Evolutionary conservation across 2,888 invertebrate species (phyloP).

Genomic region (Melieria picta): DNA sequence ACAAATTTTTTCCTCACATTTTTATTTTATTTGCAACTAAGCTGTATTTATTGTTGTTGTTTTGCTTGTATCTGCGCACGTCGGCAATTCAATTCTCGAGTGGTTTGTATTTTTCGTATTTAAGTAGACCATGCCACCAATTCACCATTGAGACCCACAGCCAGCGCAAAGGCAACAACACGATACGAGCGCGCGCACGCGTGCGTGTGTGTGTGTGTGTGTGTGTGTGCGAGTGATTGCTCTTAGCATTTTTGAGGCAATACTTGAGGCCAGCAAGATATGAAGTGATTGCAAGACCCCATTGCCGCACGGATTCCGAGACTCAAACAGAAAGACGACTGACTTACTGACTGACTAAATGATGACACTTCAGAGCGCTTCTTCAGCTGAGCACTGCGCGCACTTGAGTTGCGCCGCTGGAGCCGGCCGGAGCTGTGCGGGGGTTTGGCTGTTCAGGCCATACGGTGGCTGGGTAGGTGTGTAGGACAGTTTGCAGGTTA

Average conservation of each 20-base stretch:
- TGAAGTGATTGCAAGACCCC: background rate
- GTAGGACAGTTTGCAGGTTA: background rate
- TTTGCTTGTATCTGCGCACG: background rate
- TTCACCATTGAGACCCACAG: background rate
- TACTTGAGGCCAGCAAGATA: conserved; percentile 23
- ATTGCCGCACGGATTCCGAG: too few species aligned
- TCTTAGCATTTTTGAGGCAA: background rate
- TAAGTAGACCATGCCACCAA: background rate
- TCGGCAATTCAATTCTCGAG: conserved; percentile 3
- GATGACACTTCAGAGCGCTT: conserved; percentile 23
- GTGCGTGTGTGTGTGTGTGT: background rate
- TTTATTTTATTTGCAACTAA: too few species aligned
- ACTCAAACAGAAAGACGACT: too few species aligned
- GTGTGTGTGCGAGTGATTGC: background rate
- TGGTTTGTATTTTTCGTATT: background rate
- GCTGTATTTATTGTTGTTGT: background rate
- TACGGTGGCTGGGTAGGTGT: background rate
- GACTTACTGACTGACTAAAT: conserved; percentile 21
- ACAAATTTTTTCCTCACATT: conserved; percentile 47
- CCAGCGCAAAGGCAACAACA: background rate
- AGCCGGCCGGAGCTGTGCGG: background rate
- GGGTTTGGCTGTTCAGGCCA: background rate
- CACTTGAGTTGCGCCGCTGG: background rate
- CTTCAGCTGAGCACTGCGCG: background rate
- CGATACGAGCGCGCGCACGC: background rate